phyloP scores from a whole-genome alignment of 2,797 vertebrate genomes.

The Catamblyrhynchus diadema region DNA sequence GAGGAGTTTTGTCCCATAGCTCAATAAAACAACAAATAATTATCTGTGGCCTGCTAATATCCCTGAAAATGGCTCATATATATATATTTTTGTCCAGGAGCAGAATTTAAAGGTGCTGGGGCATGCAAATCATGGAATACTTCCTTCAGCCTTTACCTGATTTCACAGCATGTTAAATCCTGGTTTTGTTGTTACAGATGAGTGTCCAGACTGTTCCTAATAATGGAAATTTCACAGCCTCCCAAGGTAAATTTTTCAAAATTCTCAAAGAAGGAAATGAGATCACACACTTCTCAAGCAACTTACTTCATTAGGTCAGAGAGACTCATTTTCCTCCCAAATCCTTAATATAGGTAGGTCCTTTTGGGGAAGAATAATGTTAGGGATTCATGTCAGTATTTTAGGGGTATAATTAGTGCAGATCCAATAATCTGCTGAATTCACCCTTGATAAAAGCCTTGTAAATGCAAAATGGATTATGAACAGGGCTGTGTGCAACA shows the following conservation, averaged over 20 bases:
- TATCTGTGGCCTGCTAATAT: neutral
- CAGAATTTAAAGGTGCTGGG: neutral
- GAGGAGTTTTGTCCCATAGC: neutral
- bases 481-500: neutral
- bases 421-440: neutral
- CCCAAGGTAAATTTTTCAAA: neutral
- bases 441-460: neutral
- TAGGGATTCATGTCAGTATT: neutral
- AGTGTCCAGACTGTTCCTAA: neutral
- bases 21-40: neutral
- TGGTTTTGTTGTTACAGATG: neutral
- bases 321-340: accelerated
- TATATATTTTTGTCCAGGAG: neutral
- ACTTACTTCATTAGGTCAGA: neutral
- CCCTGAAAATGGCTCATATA: neutral
- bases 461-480: neutral
- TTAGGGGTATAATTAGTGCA: neutral
- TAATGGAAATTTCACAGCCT: neutral
- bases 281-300: neutral
- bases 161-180: neutral
- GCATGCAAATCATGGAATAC: neutral
- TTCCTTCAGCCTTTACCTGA: neutral
- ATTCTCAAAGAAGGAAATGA: neutral
- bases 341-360: neutral
- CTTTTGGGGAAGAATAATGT: neutral